Base-by-base conservation (phyloP, 2,113 vertebrate species). In the Podarcis cretensis region DNA sequence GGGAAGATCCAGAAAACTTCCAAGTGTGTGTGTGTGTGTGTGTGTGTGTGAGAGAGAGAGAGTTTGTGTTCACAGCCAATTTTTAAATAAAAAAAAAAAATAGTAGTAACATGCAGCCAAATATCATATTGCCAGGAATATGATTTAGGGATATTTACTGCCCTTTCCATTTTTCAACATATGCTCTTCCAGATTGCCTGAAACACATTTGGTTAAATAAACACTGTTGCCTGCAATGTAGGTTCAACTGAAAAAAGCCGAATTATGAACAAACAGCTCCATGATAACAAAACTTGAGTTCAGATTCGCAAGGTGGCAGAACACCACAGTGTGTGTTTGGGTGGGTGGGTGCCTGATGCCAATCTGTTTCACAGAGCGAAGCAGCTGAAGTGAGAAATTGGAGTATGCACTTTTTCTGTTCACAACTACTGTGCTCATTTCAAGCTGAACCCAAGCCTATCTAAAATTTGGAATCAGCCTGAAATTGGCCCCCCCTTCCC, bases 131-230 rank as follows among this genome's bases (percentile, higher is more conserved):
- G 94, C 94, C 94, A 93, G 32, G 8, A 40, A 76, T 71, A 76
- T 94, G 87, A 90, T 93, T 94, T 94, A 89, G 89, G 91, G 77
- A 40, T 90, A 87, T 63, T 83, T 87, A 68, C 81, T 5, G 89
- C 91, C 87, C 85, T 87, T 90, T 92, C 92, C 89, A 88, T 43
- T 89, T 93, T 90, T 54, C 90, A 93, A 92, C 92, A 92, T 5
- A 89, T 77, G 90, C 88, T 93, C 95, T 95, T 95, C 93, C 94
- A 95, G 86, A 84, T n/a, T 86, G 57, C 25, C 20, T 43, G 30
- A 54, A 87, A 71, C 82, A 92, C 90, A 92, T 90, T 95, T 85
- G 30, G 74, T 86, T 78, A 30, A 69, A 95, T 88, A 95, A 95
- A 95, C 92, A 91, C 87, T 90, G 90, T 90, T 92, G 92, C 87